Evolutionary conservation across 2,113 vertebrate species (phyloP).

Genomic region (Isurus oxyrinchus): DNA sequence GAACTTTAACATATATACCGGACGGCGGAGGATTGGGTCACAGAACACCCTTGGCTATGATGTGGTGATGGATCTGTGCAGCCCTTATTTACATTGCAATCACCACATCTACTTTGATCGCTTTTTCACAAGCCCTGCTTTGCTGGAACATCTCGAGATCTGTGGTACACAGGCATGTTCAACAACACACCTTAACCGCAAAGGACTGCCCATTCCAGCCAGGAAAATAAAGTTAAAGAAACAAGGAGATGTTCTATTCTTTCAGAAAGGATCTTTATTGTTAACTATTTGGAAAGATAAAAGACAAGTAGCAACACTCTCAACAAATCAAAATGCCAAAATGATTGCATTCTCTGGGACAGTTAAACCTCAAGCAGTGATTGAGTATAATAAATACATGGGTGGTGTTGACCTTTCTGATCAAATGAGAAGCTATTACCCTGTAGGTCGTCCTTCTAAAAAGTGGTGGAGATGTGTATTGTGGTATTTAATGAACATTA

Average conservation of each 20-base stretch:
- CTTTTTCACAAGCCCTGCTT: slow-evolving; percentile 10
- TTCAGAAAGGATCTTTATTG: slow-evolving; percentile 31
- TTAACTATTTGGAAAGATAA: slow-evolving; percentile 38
- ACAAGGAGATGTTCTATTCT: slow-evolving; percentile 31
- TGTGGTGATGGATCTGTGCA: slow-evolving; percentile 33
- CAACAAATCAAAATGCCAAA: slow-evolving; percentile 18
- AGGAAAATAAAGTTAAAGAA: not conserved
- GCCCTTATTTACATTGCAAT: slow-evolving; percentile 2
- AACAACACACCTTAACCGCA: slow-evolving; percentile 29
- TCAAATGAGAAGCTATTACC: slow-evolving; percentile 37
- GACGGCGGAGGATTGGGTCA: not conserved
- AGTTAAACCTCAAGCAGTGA: slow-evolving; percentile 26
- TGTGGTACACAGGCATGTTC: not conserved
- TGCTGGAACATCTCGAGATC: slow-evolving; percentile 14
- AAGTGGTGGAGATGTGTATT: slow-evolving; percentile 39
- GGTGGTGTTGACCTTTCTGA: slow-evolving; percentile 37
- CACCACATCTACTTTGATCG: slow-evolving; percentile 39
- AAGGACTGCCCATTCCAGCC: not conserved
- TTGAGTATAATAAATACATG: slow-evolving; percentile 36
- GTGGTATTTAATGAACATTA: slow-evolving; percentile 37
- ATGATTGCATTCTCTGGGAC: slow-evolving; percentile 6
- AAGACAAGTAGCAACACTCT: slow-evolving; percentile 25
- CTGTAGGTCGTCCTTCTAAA: slow-evolving; percentile 38
- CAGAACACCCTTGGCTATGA: not conserved
- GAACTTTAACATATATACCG: slow-evolving; percentile 37